Evolutionary conservation across 2,888 invertebrate species (phyloP), one percentile per base, ranked within the genome.

Genomic region (Metacarcinus magister): DNA sequence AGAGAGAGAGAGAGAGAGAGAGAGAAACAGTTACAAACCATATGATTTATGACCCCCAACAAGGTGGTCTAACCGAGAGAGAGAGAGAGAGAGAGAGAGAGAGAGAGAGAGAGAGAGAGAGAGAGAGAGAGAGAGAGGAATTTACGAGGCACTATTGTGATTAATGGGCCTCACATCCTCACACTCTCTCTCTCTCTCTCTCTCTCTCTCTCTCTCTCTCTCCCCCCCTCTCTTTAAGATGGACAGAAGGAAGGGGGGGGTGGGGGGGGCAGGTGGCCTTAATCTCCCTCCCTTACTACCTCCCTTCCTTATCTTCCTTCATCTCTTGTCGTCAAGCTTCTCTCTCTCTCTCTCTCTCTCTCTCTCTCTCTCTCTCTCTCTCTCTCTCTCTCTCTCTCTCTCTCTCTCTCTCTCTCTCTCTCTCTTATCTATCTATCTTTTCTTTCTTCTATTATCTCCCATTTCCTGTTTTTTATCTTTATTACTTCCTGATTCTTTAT

Each of bases 61-160:
- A n/a, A n/a, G n/a, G n/a, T n/a, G n/a, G n/a, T n/a, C n/a, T n/a
- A n/a, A n/a, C n/a, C n/a, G n/a, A n/a, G n/a, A n/a, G n/a, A n/a
- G n/a, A n/a, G n/a, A n/a, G n/a, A 46, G 46, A 46, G 46, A 46
- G 46, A 46, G 46, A 46, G 46, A 46, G 46, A 46, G 46, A 46
- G 46, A 46, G 46, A 46, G 46, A 46, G 46, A 46, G 46, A 46
- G 46, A 46, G 46, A 46, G 46, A 46, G 46, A 46, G 60, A 60
- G 60, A 60, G 60, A 60, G 60, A 60, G 60, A 60, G 60, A 60
- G 60, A 60, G 60, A 60, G 60, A 60, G 60, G 60, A 60, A 60
- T 60, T 60, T 60, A 60, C 23, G 60, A 60, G 60, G 60, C 60
- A 60, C 60, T 60, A 60, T 60, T 60, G 16, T 60, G 60, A 60